Base-by-base conservation (phyloP, 2,888 invertebrate genomes). In the Paralinhomoeus sp. region DNA sequence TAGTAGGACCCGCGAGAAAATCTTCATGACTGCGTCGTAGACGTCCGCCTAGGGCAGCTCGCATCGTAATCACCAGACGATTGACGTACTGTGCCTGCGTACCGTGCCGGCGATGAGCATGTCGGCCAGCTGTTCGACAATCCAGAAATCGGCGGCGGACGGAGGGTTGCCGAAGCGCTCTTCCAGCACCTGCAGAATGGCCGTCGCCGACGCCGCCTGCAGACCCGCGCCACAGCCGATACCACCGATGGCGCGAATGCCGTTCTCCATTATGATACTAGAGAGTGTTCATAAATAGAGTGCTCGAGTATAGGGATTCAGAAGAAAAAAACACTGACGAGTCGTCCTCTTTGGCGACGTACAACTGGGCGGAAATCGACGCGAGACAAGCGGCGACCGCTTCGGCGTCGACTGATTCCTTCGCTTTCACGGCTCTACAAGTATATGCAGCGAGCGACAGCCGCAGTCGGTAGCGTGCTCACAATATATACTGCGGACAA, bases 371-470 rank as follows among this genome's bases (percentile, higher is more conserved):
- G 12, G 93, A 91, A 1, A 93, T 80, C 33, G 85, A 83, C 0
- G 93, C 89, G 1, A 99, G 79, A 41, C 97, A 71, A 0, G 93
- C 93, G 20, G 87, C 80, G 0, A 97, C 84, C 64, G 87, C 89
- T 61, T 80, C 81, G 7, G 78, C 77, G 64, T 97, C 91, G 27
- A 80, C 74, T 0, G 75, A 73, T 49, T 89, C 73, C 0, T 87
- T 85, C 0, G 93, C 80, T 60, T 83, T 77, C 37, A 97, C 61
- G 2, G 91, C 87, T 27, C 27, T 27, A 27, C n/a, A n/a, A n/a
- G n/a, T n/a, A n/a, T n/a, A n/a, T n/a, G n/a, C n/a, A n/a, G n/a
- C n/a, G n/a, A n/a, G n/a, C n/a, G n/a, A n/a, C n/a, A n/a, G n/a
- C n/a, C n/a, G n/a, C n/a, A n/a, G n/a, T n/a, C n/a, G n/a, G n/a